A percentile compares a stretch with the other conserved stretches of the same genome.
These are phyloP conservation scores for Drosophila gunungcola DNA, from an alignment of 1,140 invertebrate species.

Conservation along the genomic window DNA sequence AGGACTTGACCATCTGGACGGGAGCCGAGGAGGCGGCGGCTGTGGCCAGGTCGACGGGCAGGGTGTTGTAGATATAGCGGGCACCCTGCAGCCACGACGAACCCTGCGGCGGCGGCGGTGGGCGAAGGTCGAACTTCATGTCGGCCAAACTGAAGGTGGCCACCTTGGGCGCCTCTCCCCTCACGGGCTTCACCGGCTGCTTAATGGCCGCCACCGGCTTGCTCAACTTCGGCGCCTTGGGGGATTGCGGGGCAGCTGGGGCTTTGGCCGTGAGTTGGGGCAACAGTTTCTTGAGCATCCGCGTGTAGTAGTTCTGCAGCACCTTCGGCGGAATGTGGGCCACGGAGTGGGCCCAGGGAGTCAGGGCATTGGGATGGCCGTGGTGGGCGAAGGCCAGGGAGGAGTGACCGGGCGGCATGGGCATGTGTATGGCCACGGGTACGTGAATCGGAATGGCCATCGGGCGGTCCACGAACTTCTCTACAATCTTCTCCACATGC, in stretches of 20 bases:
- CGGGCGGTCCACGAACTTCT: conserved; percentile 86
- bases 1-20: conserved; percentile 59
- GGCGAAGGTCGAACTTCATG: conserved; percentile 74
- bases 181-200: conserved; percentile 50
- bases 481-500: conserved; percentile 85
- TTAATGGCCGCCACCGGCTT: conserved; percentile 26
- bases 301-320: conserved; percentile 72
- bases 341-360: conserved; percentile 50
- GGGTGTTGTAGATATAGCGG: conserved; percentile 77
- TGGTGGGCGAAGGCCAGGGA: conserved; percentile 17
- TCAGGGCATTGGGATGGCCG: conserved; percentile 53
- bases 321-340: conserved; percentile 73
- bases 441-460: conserved; percentile 84
- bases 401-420: conserved; percentile 58
- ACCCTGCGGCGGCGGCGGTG: conserved; percentile 67
- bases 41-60: conserved; percentile 64
- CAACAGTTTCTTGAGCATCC: conserved; percentile 77
- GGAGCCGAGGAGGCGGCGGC: conserved; percentile 60
- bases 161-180: conserved; percentile 62
- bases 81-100: conserved; percentile 71
- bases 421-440: conserved; percentile 85
- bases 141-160: conserved; percentile 73
- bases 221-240: conserved; percentile 31
- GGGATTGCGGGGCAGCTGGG: not conserved
- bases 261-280: conserved; percentile 51